Base-by-base conservation (phyloP, 2,888 invertebrate genomes). In the Hypena proboscidalis region DNA sequence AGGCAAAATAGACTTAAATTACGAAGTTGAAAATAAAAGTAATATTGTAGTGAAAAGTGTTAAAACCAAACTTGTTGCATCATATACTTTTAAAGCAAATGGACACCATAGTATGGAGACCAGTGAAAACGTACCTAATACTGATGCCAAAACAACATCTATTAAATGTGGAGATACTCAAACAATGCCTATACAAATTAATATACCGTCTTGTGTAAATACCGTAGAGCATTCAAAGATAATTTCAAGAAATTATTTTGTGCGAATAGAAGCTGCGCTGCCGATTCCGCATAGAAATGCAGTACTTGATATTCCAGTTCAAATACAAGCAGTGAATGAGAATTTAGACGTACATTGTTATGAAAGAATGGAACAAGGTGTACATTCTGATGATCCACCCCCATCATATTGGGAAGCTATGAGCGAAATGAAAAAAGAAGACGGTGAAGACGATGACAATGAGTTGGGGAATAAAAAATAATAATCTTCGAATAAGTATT, bases 401-500 rank as follows among this genome's bases (percentile, higher is more conserved):
- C 74, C 69, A 5, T 48, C 64, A 0, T 74, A 74, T 29, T 74
- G 72, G 72, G 74, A 68, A 48, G 64, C 54, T 1, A 68, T 66
- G 68, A 53, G 56, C 1, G 60, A 60, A 34, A 8, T 25, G 2
- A 44, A 22, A 1, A 50, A 42, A 14, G 47, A 57, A 8, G 39
- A 57, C 8, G 48, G 39, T 14, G 47, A 54, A 9, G 39, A 47
- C 20, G 4, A n/a, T n/a, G n/a, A n/a, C n/a, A n/a, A n/a, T n/a
- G n/a, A n/a, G n/a, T n/a, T n/a, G n/a, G n/a, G n/a, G n/a, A n/a
- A n/a, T n/a, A n/a, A n/a, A n/a, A n/a, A n/a, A n/a, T n/a, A n/a
- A n/a, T n/a, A n/a, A n/a, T n/a, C n/a, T n/a, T n/a, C n/a, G n/a
- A n/a, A n/a, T n/a, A n/a, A n/a, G n/a, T n/a, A n/a, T n/a, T n/a